A percentile compares a stretch with the other conserved stretches of the same genome.
These are phyloP conservation scores for Cairina moschata DNA, from an alignment of 2,113 vertebrate genomes.

Conservation along the genomic window DNA sequence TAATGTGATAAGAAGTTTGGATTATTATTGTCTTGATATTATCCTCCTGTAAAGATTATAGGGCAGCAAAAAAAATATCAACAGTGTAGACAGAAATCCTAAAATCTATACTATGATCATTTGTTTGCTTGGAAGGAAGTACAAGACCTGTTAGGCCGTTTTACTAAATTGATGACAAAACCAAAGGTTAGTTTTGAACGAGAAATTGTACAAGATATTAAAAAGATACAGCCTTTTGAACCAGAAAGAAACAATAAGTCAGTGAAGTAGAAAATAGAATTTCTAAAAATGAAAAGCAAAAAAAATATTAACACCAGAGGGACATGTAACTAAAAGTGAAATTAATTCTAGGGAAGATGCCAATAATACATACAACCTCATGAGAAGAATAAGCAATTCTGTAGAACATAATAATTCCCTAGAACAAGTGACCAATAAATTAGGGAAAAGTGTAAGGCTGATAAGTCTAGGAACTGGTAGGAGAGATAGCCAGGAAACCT, in stretches of 20 bases:
- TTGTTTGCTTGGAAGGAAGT: neutral
- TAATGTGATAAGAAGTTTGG: neutral
- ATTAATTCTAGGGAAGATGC: slow-evolving; percentile 1
- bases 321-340: neutral
- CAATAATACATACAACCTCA: neutral
- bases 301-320: neutral
- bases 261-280: slow-evolving; percentile 37
- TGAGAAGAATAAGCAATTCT: neutral
- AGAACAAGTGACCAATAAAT: neutral
- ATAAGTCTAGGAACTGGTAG: neutral
- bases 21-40: neutral
- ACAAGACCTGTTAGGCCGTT: neutral
- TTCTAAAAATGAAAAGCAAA: neutral
- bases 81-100: neutral
- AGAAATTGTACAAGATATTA: slow-evolving; percentile 9
- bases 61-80: neutral
- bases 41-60: neutral
- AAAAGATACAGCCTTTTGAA: slow-evolving; percentile 5
- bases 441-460: neutral
- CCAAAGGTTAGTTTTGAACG: neutral
- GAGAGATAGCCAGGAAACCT: neutral
- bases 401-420: neutral
- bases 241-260: slow-evolving; percentile 18
- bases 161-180: slow-evolving; percentile 8
- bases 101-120: neutral